phyloP scores from a whole-genome alignment of 2,888 invertebrate genomes.

The Sisyra nigra region DNA sequence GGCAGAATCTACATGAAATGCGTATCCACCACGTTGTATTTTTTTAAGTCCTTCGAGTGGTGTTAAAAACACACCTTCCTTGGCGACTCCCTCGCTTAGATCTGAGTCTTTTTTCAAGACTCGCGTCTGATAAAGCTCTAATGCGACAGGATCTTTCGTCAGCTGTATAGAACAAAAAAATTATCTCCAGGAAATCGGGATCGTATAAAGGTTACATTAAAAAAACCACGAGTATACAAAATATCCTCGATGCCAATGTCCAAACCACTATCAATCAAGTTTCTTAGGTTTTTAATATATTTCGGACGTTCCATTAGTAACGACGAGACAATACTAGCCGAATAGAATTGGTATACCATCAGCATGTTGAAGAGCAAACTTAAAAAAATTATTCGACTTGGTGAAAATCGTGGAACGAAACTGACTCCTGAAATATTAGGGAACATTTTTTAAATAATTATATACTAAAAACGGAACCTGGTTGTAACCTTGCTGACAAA shows the following conservation, averaged over 20 bases:
- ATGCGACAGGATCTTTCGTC: slow-evolving; percentile 42
- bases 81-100: slow-evolving; percentile 14
- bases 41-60: slow-evolving; percentile 37
- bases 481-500: slow-evolving; percentile 32
- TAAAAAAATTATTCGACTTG: slow-evolving; percentile 9
- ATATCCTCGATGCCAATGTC: slow-evolving; percentile 44
- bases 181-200: slow-evolving; percentile 6
- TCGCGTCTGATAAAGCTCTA: slow-evolving; percentile 30
- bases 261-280: slow-evolving; percentile 39
- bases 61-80: slow-evolving; percentile 30
- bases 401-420: slow-evolving; percentile 8
- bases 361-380: background rate
- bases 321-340: slow-evolving; percentile 50
- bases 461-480: background rate
- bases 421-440: slow-evolving; percentile 9
- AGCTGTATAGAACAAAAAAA: slow-evolving; percentile 27
- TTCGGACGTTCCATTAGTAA: slow-evolving; percentile 42
- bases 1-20: slow-evolving; percentile 50
- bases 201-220: slow-evolving; percentile 2
- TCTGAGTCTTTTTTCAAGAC: slow-evolving; percentile 32
- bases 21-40: slow-evolving; percentile 47
- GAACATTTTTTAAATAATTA: background rate
- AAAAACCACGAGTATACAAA: slow-evolving; percentile 2
- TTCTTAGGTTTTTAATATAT: slow-evolving; percentile 38
- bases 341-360: slow-evolving; percentile 47